Evolutionary conservation across 2,797 vertebrate genomes (phyloP).

Genomic region (Nannoperca obscura): DNA sequence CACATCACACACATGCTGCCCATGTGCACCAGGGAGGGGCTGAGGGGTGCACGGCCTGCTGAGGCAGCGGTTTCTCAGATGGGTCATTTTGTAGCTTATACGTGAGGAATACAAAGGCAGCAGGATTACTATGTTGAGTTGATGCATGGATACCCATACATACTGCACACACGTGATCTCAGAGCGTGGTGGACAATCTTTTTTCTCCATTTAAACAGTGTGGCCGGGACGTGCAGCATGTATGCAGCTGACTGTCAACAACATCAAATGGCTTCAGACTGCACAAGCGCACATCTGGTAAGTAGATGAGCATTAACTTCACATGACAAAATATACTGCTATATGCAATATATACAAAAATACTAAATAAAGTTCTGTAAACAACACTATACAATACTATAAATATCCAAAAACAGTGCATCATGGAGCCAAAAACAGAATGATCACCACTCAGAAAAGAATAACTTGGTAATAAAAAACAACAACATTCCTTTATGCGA

Average conservation of each 20-base stretch:
- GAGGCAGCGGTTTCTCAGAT: slow-evolving; percentile 74
- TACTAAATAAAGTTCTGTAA: background rate
- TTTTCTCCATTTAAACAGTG: slow-evolving; percentile 31
- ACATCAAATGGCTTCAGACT: slow-evolving; percentile 5
- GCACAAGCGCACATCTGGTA: slow-evolving; percentile 36
- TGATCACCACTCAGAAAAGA: background rate
- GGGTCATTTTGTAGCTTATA: slow-evolving; percentile 76
- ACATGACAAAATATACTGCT: slow-evolving; percentile 6
- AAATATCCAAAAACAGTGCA: background rate
- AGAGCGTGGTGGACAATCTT: slow-evolving; percentile 36
- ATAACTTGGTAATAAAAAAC: no score
- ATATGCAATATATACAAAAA: background rate
- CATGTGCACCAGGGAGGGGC: slow-evolving; percentile 70
- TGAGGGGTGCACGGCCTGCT: slow-evolving; percentile 59
- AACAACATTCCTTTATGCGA: background rate
- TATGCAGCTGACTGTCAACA: slow-evolving; percentile 35
- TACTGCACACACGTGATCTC: slow-evolving; percentile 38
- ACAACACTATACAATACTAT: background rate
- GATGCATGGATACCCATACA: slow-evolving; percentile 65
- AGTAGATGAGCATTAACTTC: slow-evolving; percentile 23
- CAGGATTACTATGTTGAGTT: slow-evolving; percentile 66
- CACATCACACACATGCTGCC: slow-evolving; percentile 52
- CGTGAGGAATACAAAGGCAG: slow-evolving; percentile 76
- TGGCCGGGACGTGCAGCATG: slow-evolving; percentile 35
- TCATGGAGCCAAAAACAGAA: background rate